A percentile compares a stretch with the other conserved stretches of the same genome.
phyloP scores from a whole-genome alignment of 2,113 vertebrate species.

The Okapia johnstoni region DNA sequence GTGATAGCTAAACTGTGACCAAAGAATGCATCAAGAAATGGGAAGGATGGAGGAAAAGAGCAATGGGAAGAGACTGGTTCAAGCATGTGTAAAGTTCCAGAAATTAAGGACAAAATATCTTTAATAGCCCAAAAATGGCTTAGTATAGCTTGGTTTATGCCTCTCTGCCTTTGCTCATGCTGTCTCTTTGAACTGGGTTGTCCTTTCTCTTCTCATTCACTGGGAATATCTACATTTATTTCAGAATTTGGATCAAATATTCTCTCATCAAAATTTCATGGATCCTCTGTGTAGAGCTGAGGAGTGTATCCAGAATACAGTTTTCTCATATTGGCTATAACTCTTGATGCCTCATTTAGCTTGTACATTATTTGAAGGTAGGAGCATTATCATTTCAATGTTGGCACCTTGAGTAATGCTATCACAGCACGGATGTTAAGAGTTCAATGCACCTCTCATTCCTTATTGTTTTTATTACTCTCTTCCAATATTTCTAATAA shows the following conservation, averaged over 20 bases:
- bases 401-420: background rate
- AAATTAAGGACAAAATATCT: background rate
- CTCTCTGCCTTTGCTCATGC: background rate
- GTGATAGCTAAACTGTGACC: background rate
- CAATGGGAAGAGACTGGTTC: background rate
- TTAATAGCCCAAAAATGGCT: background rate
- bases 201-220: background rate
- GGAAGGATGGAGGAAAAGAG: background rate
- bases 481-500: background rate
- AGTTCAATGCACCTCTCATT: background rate
- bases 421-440: background rate
- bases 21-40: background rate
- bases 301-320: background rate
- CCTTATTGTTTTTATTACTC: background rate
- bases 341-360: background rate
- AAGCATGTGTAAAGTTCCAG: background rate
- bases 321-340: background rate
- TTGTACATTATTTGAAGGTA: background rate
- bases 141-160: background rate
- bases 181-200: background rate
- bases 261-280: background rate
- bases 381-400: background rate
- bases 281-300: background rate
- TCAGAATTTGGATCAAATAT: background rate
- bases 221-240: background rate